A percentile compares a stretch with the other conserved stretches of the same genome.
phyloP scores from a whole-genome alignment of 1,140 invertebrate genomes.

The Holcopasites calliopsidis region DNA sequence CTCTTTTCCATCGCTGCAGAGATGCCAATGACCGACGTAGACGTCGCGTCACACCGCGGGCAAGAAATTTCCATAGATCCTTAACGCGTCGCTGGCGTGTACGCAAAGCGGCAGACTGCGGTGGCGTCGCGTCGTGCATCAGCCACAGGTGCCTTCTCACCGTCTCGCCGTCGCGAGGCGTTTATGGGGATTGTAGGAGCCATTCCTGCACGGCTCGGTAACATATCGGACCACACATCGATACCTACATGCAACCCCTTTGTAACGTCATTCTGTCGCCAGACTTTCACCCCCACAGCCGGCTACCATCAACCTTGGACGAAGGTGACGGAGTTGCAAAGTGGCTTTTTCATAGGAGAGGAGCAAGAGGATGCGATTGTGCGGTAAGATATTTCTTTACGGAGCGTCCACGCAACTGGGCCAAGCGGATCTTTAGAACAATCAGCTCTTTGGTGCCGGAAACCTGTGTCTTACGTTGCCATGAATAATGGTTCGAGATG shows the following conservation, averaged over 20 bases:
- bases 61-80: conserved; percentile 27
- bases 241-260: neutral
- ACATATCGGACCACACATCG: conserved; percentile 21
- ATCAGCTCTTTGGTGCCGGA: no score
- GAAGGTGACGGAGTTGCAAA: neutral
- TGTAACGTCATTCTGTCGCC: conserved; percentile 8
- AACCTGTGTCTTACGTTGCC: no score
- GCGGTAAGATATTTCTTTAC: no score
- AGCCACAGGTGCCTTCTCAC: conserved; percentile 57
- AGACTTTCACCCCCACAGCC: neutral
- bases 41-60: neutral
- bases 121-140: conserved; percentile 30
- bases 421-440: no score
- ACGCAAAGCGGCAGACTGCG: conserved; percentile 32
- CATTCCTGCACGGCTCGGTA: conserved; percentile 5
- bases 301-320: neutral
- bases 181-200: conserved; percentile 49
- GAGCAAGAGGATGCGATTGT: no score
- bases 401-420: no score
- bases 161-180: conserved; percentile 29
- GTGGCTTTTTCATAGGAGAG: neutral
- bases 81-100: conserved; percentile 15
- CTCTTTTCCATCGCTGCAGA: neutral
- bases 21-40: conserved; percentile 12
- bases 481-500: no score